Conservation (phyloP, 1,140 invertebrate genomes). For the Venustaconcha ellipsiformis region DNA sequence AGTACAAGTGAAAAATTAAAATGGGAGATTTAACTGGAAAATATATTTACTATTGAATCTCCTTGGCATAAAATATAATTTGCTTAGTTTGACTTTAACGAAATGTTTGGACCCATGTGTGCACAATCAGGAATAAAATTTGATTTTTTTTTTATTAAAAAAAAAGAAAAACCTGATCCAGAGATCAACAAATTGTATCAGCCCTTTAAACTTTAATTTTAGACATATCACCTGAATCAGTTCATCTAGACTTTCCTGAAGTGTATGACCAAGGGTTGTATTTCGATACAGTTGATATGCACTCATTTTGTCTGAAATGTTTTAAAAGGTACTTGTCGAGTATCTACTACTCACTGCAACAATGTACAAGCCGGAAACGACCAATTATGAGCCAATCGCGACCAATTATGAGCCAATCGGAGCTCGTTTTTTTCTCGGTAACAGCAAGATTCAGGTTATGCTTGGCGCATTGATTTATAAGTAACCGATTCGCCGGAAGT, state of each 20-base stretch:
- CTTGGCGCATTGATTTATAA: not conserved
- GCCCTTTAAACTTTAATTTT: not conserved
- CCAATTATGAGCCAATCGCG: not conserved
- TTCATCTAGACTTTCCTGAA: slow-evolving; percentile 96
- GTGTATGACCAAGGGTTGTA: slow-evolving; percentile 95
- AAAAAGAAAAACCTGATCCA: too few relatives aligned
- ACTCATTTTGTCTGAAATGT: slow-evolving; percentile 46
- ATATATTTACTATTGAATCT: too few relatives aligned
- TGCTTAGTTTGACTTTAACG: too few relatives aligned
- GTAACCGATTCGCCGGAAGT: not conserved
- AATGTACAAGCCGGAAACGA: not conserved
- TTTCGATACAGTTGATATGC: slow-evolving; percentile 95
- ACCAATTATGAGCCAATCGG: not conserved
- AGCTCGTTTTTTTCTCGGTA: not conserved
- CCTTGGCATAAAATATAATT: too few relatives aligned
- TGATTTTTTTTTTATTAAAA: too few relatives aligned
- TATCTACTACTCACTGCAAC: not conserved
- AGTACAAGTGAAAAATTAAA: too few relatives aligned
- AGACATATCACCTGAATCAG: slow-evolving; percentile 76
- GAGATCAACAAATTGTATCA: not conserved
- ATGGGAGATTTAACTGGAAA: too few relatives aligned
- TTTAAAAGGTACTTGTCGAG: not conserved
- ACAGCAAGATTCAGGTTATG: not conserved
- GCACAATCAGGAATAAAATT: too few relatives aligned
- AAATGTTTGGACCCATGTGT: too few relatives aligned